Base-by-base conservation (phyloP, 1,140 invertebrate genomes). In the Drosophila pachea region DNA sequence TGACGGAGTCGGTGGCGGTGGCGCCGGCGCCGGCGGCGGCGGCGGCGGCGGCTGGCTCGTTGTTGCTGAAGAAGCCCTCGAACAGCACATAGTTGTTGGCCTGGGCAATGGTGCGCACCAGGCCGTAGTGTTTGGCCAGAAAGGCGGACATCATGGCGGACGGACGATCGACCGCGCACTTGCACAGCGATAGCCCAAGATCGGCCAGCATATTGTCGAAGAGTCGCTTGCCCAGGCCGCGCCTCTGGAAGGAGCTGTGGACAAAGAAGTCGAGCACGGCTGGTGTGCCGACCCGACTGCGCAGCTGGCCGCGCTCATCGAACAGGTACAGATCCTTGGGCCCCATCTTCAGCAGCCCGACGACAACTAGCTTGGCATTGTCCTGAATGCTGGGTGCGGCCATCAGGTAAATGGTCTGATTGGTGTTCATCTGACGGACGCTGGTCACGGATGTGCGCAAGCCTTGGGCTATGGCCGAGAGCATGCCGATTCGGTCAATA, bases 261-360 rank as follows among this genome's bases (percentile, higher is more conserved):
- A 97, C 91, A 86, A 95, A 97, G 90, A 97, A 97, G 78, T 97
- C 96, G 29, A 97, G 90, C 31, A 97, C 91, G 86, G 95, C 96
- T 1, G 95, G 89, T 1, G 95, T 94, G 9, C 4, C 36, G 4
- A 7, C 93, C 90, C 79, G 95, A 93, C 86, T 93, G 79, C 93
- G 91, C 40, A 91, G 87, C 42, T 91, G 88, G 9, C 92, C 92
- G 50, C 90, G 86, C 69, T 91, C 90, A 88, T 97, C 94, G 88
- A 94, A 94, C 35, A 97, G 91, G 87, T 95, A 97, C 2, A 97
- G 90, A 74, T 94, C 93, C 89, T 97, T 97, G 47, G 91, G 91
- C 32, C 96, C 95, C 7, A 95, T 93, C 91, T 97, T 97, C 33
- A 97, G 89, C 63, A 97, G 89, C 0, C 95, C 96, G 14, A 95